These are phyloP conservation scores for Caenorhabditis brenneri DNA, from an alignment of 1,140 invertebrate genomes.

Conservation along the genomic window DNA sequence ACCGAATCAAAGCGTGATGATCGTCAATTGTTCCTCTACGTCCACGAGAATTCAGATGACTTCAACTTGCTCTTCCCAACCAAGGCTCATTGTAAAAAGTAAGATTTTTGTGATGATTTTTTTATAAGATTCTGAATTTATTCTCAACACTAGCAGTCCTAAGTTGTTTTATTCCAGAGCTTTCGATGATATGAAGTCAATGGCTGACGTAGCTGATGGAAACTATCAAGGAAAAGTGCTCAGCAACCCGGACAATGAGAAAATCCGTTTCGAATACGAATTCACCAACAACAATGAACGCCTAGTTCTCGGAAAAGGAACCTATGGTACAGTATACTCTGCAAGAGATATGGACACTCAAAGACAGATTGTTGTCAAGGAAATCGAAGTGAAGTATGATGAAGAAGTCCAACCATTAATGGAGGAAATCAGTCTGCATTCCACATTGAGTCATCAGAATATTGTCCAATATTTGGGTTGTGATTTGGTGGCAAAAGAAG, in stretches of 20 bases:
- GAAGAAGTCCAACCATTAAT: conserved; percentile 96
- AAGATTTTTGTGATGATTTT: background rate
- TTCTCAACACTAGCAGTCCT: no score
- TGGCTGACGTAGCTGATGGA: conserved; percentile 62
- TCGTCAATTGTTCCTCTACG: conserved; percentile 92
- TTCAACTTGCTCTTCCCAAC: conserved; percentile 98
- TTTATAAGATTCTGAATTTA: background rate
- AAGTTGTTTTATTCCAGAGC: conserved; percentile 49
- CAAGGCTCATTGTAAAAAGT: conserved; percentile 79
- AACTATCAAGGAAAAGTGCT: conserved; percentile 63
- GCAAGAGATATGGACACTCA: conserved; percentile 92
- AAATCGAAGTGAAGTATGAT: conserved; percentile 92
- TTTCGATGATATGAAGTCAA: conserved; percentile 54
- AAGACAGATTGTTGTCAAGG: conserved; percentile 89
- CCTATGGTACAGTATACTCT: conserved; percentile 93
- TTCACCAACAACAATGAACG: conserved; percentile 86
- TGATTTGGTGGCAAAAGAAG: conserved; percentile 74
- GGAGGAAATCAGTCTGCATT: conserved; percentile 97
- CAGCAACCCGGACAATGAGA: conserved; percentile 59
- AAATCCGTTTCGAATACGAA: conserved; percentile 87
- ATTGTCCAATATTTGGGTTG: conserved; percentile 98
- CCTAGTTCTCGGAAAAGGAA: conserved; percentile 89
- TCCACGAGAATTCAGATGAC: conserved; percentile 95
- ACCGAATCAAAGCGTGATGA: conserved; percentile 90
- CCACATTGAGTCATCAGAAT: conserved; percentile 90